Conservation (phyloP, 2,888 invertebrate genomes). For the Parelbella ahira region DNA sequence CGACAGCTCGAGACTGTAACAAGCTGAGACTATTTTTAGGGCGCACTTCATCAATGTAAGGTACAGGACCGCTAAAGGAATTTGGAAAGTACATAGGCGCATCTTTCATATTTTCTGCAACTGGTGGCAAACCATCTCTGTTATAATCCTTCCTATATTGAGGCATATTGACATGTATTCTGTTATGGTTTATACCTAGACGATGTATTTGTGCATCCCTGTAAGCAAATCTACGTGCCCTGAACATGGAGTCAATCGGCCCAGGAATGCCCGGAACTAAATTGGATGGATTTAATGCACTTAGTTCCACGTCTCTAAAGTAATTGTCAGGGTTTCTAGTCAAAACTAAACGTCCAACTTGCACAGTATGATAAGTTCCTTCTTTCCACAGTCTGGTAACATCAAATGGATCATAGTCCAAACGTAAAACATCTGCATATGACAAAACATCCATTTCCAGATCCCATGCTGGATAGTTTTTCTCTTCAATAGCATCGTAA, state of each 20-base stretch:
- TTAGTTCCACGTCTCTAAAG: constrained; percentile 47
- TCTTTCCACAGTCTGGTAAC: constrained; percentile 54
- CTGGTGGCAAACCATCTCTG: constrained; percentile 81
- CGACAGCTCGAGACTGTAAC: constrained; percentile 42
- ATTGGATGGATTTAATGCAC: constrained; percentile 52
- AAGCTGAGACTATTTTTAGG: constrained; percentile 40
- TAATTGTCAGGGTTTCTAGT: constrained; percentile 50
- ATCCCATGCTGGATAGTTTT: constrained; percentile 65
- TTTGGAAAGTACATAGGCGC: constrained; percentile 97
- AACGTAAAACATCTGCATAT: constrained; percentile 39
- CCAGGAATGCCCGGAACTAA: constrained; percentile 63
- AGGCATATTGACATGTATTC: constrained; percentile 51
- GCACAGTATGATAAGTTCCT: constrained; percentile 49
- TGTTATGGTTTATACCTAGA: constrained; percentile 51
- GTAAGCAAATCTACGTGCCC: constrained; percentile 47
- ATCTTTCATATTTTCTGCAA: constrained; percentile 88
- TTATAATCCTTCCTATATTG: constrained; percentile 45
- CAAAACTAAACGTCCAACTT: constrained; percentile 48
- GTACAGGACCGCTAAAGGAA: constrained; percentile 91
- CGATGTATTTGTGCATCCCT: constrained; percentile 54
- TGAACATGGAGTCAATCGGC: constrained; percentile 50
- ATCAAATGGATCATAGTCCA: constrained; percentile 60
- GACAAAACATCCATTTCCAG: constrained; percentile 56
- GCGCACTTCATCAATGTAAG: constrained; percentile 68
- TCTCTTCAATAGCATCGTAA: constrained; percentile 90